phyloP scores from a whole-genome alignment of 2,888 invertebrate species.

The Poecilus cupreus region DNA sequence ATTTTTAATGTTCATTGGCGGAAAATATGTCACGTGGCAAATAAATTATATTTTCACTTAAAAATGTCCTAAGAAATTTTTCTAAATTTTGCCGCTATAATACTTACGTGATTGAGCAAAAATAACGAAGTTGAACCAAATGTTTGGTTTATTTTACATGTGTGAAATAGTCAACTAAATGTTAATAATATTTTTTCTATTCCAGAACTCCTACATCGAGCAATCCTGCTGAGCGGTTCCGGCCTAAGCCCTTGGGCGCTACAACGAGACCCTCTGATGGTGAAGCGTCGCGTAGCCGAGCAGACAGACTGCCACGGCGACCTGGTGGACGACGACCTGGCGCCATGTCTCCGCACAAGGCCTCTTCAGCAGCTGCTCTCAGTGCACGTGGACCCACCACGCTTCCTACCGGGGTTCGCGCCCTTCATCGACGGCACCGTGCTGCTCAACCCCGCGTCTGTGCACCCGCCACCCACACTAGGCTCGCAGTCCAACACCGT shows the following conservation, averaged over 20 bases:
- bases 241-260: conserved; percentile 94
- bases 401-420: conserved; percentile 93
- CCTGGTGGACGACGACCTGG: conserved; percentile 86
- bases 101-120: too few species aligned
- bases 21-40: too few species aligned
- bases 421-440: conserved; percentile 95
- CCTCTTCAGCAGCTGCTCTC: conserved; percentile 84
- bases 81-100: too few species aligned
- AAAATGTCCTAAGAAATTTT: too few species aligned
- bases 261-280: conserved; percentile 87
- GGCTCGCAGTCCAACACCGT: conserved; percentile 73
- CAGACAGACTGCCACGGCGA: conserved; percentile 90
- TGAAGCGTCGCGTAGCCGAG: conserved; percentile 87
- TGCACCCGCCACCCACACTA: conserved; percentile 65
- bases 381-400: conserved; percentile 85
- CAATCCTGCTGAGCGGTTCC: conserved; percentile 91
- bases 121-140: too few species aligned
- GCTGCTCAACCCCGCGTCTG: conserved; percentile 78
- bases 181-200: conserved; percentile 62
- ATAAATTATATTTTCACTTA: too few species aligned
- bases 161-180: too few species aligned
- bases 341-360: conserved; percentile 88
- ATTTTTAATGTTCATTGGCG: too few species aligned
- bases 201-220: conserved; percentile 90
- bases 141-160: too few species aligned